phyloP scores from a whole-genome alignment of 2,888 invertebrate genomes.

The Thyatira batis region DNA sequence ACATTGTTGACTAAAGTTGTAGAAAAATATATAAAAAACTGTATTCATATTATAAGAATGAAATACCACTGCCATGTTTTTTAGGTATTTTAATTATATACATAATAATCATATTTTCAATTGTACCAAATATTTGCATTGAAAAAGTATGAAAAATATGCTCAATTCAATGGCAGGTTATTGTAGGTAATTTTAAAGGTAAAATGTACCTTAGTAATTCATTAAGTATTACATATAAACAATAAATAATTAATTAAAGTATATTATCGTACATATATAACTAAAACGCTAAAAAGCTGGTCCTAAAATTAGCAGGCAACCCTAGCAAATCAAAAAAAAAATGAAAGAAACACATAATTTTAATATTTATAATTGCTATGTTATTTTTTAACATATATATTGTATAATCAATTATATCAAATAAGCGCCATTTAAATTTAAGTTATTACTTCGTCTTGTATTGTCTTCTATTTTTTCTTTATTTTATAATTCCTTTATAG shows the following conservation, averaged over 20 bases:
- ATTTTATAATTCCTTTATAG: slow-evolving; percentile 15
- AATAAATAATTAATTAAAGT: background rate
- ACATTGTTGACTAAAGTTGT: background rate
- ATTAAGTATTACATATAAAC: background rate
- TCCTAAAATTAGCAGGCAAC: background rate
- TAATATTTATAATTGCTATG: too few species aligned
- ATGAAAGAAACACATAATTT: too few species aligned
- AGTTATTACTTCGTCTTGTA: background rate
- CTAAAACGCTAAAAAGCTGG: background rate
- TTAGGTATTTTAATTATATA: background rate
- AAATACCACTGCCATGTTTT: background rate
- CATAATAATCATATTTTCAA: background rate
- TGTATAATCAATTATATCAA: too few species aligned
- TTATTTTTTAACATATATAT: too few species aligned
- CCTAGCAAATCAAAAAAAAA: background rate
- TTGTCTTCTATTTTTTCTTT: slow-evolving; percentile 9
- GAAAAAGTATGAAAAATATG: too few species aligned
- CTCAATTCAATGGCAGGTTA: background rate
- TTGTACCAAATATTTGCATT: background rate
- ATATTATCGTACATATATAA: background rate
- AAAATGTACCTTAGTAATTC: background rate
- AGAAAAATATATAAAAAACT: too few species aligned
- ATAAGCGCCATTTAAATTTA: background rate
- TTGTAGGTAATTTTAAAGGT: background rate
- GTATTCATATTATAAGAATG: background rate